These are phyloP conservation scores for Ochotona princeps DNA, from an alignment of 2,113 vertebrate species.

Conservation along the genomic window DNA sequence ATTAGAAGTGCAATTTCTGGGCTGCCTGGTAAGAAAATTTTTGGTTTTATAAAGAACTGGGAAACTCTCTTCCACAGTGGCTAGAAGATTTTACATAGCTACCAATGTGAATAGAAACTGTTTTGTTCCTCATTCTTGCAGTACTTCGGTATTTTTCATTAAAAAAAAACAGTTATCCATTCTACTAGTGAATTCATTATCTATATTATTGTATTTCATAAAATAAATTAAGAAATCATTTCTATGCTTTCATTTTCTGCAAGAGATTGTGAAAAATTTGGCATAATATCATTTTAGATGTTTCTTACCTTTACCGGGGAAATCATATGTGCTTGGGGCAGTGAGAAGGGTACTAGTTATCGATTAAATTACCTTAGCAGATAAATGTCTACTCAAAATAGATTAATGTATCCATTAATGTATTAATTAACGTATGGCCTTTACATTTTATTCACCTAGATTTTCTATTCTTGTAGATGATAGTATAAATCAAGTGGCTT, in stretches of 20 bases:
- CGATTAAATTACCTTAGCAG: background rate
- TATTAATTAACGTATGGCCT: too few species aligned
- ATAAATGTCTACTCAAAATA: background rate
- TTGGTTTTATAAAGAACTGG: background rate
- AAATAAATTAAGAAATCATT: background rate
- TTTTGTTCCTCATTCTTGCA: background rate
- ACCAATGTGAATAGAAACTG: background rate
- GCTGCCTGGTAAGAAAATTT: background rate
- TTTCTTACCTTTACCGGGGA: background rate
- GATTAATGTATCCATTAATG: too few species aligned
- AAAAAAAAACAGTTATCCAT: background rate
- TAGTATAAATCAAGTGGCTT: too few species aligned
- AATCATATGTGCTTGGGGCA: background rate
- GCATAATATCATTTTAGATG: background rate
- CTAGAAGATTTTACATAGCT: background rate
- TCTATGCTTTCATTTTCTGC: background rate
- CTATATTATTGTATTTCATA: background rate
- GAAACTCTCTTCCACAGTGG: background rate
- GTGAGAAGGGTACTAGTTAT: background rate
- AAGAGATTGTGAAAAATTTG: background rate
- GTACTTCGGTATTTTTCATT: background rate
- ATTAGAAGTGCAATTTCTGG: background rate
- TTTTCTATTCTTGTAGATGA: too few species aligned
- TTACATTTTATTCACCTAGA: too few species aligned
- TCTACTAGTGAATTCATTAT: background rate